Percentiles rank a stretch among this genome's conserved stretches.
Evolutionary conservation across 2,797 vertebrate species (phyloP).

Genomic region (Gastrophryne carolinensis): DNA sequence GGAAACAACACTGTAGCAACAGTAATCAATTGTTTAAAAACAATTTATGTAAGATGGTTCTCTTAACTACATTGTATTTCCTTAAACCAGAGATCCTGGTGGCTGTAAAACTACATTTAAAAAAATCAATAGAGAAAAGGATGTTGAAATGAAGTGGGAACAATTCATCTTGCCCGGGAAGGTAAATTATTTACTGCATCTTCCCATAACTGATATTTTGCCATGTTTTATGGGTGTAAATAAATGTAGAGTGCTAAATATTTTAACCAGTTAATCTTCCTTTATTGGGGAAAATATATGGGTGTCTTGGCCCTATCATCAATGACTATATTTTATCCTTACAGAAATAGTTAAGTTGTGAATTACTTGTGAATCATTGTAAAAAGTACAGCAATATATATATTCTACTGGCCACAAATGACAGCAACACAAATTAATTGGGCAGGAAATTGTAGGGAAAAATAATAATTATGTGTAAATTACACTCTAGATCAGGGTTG

Average conservation of each 20-base stretch:
- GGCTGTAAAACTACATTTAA: slow-evolving; percentile 66
- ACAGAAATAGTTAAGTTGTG: slow-evolving; percentile 5
- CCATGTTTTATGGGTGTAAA: slow-evolving; percentile 31
- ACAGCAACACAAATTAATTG: neutral
- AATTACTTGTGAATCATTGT: neutral
- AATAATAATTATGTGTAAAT: neutral
- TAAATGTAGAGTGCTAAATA: slow-evolving; percentile 31
- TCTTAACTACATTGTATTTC: slow-evolving; percentile 42
- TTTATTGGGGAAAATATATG: slow-evolving; percentile 25
- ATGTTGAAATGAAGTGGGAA: slow-evolving; percentile 67
- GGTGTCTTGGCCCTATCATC: neutral
- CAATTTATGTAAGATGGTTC: neutral
- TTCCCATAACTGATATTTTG: slow-evolving; percentile 30
- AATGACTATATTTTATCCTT: neutral
- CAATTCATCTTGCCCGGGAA: slow-evolving; percentile 63
- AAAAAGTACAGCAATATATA: neutral
- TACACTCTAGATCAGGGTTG: too few relatives aligned
- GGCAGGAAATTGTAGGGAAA: neutral
- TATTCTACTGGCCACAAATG: neutral
- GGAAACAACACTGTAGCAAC: too few relatives aligned
- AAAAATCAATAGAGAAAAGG: slow-evolving; percentile 68
- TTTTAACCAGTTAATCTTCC: slow-evolving; percentile 35
- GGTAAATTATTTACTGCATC: slow-evolving; percentile 57
- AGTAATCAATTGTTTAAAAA: too few relatives aligned
- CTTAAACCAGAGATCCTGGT: slow-evolving; percentile 72